A percentile compares a stretch with the other conserved stretches of the same genome.
Conservation (phyloP, 2,888 invertebrate genomes). For the Trissolcus brochymenae region DNA sequence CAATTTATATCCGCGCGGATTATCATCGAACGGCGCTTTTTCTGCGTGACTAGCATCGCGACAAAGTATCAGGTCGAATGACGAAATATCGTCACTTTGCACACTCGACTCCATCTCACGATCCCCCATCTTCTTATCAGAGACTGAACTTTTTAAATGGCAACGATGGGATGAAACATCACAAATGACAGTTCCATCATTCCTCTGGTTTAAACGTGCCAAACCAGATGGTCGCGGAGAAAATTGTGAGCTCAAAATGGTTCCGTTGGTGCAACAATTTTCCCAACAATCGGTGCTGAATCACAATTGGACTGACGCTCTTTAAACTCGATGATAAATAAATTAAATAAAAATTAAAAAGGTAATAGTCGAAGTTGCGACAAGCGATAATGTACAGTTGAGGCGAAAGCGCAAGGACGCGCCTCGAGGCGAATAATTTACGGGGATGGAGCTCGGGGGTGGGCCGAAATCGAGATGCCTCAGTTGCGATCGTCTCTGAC, state of each 20-base stretch:
- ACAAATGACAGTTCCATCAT: too few species aligned
- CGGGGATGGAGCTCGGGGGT: neutral
- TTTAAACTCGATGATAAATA: constrained; percentile 39
- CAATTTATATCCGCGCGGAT: constrained; percentile 38
- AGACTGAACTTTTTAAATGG: too few species aligned
- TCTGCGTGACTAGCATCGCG: constrained; percentile 44
- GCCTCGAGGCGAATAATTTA: neutral
- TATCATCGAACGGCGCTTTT: constrained; percentile 29
- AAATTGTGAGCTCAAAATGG: too few species aligned
- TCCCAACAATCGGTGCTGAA: neutral
- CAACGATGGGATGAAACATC: too few species aligned
- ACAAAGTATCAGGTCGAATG: constrained; percentile 31
- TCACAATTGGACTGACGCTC: constrained; percentile 3
- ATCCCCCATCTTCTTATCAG: neutral
- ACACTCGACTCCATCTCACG: neutral
- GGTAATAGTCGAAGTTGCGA: neutral
- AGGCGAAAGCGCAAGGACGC: too few species aligned
- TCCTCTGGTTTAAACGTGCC: too few species aligned
- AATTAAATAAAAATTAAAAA: constrained; percentile 25
- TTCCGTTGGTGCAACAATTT: too few species aligned
- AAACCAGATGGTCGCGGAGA: too few species aligned
- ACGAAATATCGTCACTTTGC: constrained; percentile 20
- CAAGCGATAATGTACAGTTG: constrained; percentile 18
- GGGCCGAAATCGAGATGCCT: constrained; percentile 27
- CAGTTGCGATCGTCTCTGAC: constrained; percentile 53